phyloP scores from a whole-genome alignment of 2,888 invertebrate species.

The Cephonodes hylas region DNA sequence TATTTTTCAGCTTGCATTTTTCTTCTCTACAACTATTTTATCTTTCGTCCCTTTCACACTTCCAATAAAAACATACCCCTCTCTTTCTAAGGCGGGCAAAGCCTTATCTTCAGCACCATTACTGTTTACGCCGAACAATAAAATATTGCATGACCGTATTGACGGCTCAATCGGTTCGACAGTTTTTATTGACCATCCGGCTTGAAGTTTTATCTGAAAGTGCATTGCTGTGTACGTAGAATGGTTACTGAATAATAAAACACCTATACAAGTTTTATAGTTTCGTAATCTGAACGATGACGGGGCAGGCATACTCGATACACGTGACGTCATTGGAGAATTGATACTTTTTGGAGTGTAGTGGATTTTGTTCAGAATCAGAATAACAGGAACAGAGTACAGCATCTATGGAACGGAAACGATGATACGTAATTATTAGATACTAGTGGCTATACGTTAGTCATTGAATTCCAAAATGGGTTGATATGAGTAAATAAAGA shows the following conservation, averaged over 20 bases:
- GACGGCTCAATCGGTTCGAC: slow-evolving; percentile 49
- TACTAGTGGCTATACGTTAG: too few relatives aligned
- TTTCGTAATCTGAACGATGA: slow-evolving; percentile 28
- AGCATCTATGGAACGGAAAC: too few relatives aligned
- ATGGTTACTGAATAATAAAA: slow-evolving; percentile 63
- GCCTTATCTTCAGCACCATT: slow-evolving; percentile 6
- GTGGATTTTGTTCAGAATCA: too few relatives aligned
- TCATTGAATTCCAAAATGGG: too few relatives aligned
- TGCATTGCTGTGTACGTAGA: slow-evolving; percentile 63
- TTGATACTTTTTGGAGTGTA: too few relatives aligned
- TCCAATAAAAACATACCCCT: background rate
- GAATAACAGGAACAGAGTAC: too few relatives aligned
- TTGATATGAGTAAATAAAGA: too few relatives aligned
- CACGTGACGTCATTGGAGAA: background rate
- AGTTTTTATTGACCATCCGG: slow-evolving; percentile 56
- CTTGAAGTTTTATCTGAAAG: slow-evolving; percentile 36
- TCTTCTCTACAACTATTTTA: background rate
- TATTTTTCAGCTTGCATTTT: too few relatives aligned
- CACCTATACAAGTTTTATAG: slow-evolving; percentile 58
- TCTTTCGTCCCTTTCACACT: background rate
- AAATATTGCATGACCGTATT: slow-evolving; percentile 22
- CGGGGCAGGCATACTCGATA: background rate
- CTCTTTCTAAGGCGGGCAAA: background rate
- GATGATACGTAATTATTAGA: too few relatives aligned
- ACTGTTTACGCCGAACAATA: slow-evolving; percentile 10